Evolutionary conservation across 2,888 invertebrate species (phyloP).

Genomic region (Torymus auratus): DNA sequence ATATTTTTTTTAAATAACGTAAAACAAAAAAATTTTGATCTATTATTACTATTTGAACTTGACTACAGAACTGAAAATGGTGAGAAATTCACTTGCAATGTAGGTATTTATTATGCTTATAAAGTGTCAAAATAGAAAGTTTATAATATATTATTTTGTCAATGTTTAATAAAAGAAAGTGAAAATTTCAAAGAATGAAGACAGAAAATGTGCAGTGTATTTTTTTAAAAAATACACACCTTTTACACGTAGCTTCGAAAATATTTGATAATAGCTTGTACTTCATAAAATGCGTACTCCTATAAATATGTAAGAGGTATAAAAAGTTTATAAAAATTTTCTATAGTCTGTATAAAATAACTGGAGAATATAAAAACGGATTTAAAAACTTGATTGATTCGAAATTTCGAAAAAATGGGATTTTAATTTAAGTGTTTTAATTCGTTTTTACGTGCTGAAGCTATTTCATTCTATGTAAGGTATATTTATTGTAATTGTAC

Average conservation of each 20-base stretch:
- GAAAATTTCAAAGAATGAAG: neutral
- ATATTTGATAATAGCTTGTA: constrained; percentile 42
- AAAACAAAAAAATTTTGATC: too few relatives aligned
- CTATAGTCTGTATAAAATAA: constrained; percentile 35
- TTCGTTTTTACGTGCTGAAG: constrained; percentile 53
- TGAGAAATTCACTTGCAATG: constrained; percentile 1
- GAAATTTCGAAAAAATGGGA: constrained; percentile 15
- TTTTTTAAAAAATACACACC: constrained; percentile 39
- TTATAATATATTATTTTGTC: constrained; percentile 19
- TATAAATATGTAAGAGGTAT: constrained; percentile 38
- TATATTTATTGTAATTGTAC: constrained; percentile 69
- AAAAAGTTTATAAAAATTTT: constrained; percentile 52
- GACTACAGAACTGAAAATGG: too few relatives aligned
- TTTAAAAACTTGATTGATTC: constrained; percentile 19
- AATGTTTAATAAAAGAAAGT: neutral
- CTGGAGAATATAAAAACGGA: constrained; percentile 17
- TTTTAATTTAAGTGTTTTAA: constrained; percentile 48
- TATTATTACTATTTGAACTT: too few relatives aligned
- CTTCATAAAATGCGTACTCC: constrained; percentile 33
- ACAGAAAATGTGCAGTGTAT: constrained; percentile 35
- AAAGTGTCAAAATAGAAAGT: constrained; percentile 2
- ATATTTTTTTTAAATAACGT: too few relatives aligned
- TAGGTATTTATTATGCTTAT: neutral
- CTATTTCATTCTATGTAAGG: constrained; percentile 59
- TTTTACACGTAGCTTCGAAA: constrained; percentile 37